These are phyloP conservation scores for Lepas anatifera DNA, from an alignment of 2,888 invertebrate species.

Conservation along the genomic window DNA sequence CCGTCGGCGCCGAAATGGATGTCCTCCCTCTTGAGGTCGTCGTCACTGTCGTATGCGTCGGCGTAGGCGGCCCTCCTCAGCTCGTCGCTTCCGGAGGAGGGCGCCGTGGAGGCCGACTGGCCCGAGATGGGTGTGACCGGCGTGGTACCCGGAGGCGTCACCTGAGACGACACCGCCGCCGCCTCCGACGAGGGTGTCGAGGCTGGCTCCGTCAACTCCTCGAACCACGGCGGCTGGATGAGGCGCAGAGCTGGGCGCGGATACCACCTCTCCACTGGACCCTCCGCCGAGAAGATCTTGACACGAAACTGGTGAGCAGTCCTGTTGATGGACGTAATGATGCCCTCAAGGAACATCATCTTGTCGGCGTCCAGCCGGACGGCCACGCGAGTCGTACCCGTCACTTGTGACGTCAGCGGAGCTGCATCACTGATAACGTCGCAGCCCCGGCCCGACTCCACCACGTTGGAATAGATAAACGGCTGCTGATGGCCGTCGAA, in stretches of 20 bases:
- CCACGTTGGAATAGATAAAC: constrained; percentile 51
- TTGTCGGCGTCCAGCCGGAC: constrained; percentile 43
- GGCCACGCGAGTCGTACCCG: constrained; percentile 67
- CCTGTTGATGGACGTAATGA: constrained; percentile 39
- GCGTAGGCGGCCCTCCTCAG: constrained; percentile 44
- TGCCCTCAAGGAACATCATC: constrained; percentile 62
- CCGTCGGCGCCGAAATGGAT: constrained; percentile 69
- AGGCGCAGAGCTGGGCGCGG: constrained; percentile 82
- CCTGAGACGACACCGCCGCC: constrained; percentile 17
- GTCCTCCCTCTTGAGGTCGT: constrained; percentile 73
- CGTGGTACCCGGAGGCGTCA: constrained; percentile 23
- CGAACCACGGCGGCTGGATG: constrained; percentile 90
- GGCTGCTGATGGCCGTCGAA: constrained; percentile 64
- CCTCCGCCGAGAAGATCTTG: constrained; percentile 3
- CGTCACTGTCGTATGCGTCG: constrained; percentile 76
- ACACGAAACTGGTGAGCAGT: background rate
- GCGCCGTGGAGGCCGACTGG: constrained; percentile 23
- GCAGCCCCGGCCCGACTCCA: constrained; percentile 62
- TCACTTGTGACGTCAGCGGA: constrained; percentile 62
- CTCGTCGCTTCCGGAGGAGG: constrained; percentile 41
- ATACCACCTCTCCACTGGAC: constrained; percentile 48
- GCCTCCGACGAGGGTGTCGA: constrained; percentile 10
- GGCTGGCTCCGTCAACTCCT: constrained; percentile 69
- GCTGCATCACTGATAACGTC: constrained; percentile 88
- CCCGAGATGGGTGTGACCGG: constrained; percentile 23